A percentile compares a stretch with the other conserved stretches of the same genome.
Conservation (phyloP, 2,888 invertebrate genomes). For the Lasiommata megera region DNA sequence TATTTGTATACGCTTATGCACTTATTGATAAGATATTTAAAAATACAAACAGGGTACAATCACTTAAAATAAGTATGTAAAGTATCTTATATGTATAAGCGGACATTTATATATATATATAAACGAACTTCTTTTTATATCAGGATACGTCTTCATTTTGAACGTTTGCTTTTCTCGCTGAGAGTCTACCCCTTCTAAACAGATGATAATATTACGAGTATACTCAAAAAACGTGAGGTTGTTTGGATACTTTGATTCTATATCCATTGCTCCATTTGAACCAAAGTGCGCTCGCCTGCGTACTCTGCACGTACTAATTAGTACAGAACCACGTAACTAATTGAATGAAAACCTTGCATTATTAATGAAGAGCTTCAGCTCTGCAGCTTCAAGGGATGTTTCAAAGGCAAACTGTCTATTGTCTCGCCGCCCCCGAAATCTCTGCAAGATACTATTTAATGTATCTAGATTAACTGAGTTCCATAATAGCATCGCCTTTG, state of each 20-base stretch:
- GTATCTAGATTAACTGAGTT: constrained; percentile 29
- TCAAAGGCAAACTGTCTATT: constrained; percentile 30
- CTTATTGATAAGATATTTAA: no score
- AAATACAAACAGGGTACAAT: no score
- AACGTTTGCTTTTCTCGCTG: no score
- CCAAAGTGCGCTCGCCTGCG: constrained; percentile 53
- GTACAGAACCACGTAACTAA: constrained; percentile 64
- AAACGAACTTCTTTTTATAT: no score
- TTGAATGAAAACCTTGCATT: constrained; percentile 77
- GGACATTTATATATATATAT: no score
- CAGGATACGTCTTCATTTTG: no score
- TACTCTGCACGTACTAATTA: constrained; percentile 62
- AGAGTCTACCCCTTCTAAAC: no score
- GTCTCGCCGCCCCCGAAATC: constrained; percentile 28
- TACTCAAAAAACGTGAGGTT: not conserved
- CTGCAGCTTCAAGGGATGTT: constrained; percentile 33
- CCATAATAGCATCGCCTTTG: constrained; percentile 14
- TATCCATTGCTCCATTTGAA: constrained; percentile 31
- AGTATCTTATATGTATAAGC: no score
- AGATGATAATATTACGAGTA: no score
- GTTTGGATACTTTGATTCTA: not conserved
- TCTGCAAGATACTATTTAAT: constrained; percentile 31
- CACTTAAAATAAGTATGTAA: no score
- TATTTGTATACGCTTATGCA: no score
- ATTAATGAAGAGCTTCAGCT: constrained; percentile 45